Evolutionary conservation across 2,888 invertebrate species (phyloP), one percentile per base, ranked within the genome.

Genomic region (Spialia ferax): DNA sequence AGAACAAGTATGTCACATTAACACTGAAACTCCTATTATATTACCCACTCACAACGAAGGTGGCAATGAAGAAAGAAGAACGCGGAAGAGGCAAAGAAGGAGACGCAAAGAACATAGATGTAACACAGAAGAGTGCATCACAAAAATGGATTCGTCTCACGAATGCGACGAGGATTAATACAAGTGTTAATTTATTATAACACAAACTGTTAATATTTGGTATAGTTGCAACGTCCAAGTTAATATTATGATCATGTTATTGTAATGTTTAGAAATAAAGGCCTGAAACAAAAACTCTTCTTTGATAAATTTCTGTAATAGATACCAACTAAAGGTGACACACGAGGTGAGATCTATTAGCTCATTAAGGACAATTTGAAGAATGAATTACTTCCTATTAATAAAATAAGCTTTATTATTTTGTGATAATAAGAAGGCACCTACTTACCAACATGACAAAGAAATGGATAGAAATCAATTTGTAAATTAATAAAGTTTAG

Each of bases 251-350:
- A 32, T 72, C 72, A 38, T 72, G 73, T 69, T 72, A 72, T 62
- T 72, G 70, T 74, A 60, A 76, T 78, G 68, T 75, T 75, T 72
- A 69, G 66, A 79, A 80, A 80, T 79, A 78, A 78, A 82, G 80
- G 69, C 78, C 79, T 75, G 7, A 70, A 15, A 56, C 4, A 26
- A 26, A 26, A 38, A 8, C 0, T 23, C 10, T 6, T 38, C 8
- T 42, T 38, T 32, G 8, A 32, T 32, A 32, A 32, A 32, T 32
- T 32, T 32, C n/a, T 11, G 11, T 8, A 32, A 11, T 32, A 32
- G 32, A n/a, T n/a, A n/a, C n/a, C n/a, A n/a, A n/a, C n/a, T n/a
- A n/a, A n/a, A n/a, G n/a, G n/a, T n/a, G n/a, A n/a, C n/a, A n/a
- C n/a, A n/a, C n/a, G n/a, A n/a, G n/a, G n/a, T n/a, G n/a, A n/a